These are phyloP conservation scores for Oopsacas minuta DNA, from an alignment of 37 sponge, comb jelly and placozoan genomes.

Conservation along the genomic window DNA sequence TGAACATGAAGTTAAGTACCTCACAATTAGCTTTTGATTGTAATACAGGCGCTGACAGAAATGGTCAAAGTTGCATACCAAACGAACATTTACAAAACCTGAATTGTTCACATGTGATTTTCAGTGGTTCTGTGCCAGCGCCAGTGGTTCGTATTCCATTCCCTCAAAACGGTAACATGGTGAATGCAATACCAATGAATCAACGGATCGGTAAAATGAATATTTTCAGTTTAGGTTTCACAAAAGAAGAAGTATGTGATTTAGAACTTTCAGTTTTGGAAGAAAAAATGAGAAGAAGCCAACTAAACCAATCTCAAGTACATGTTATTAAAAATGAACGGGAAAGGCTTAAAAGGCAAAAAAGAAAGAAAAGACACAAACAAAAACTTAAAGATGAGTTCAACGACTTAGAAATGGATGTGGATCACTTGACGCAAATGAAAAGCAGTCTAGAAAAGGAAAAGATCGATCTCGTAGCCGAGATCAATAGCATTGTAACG, in stretches of 20 bases:
- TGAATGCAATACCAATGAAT: neutral
- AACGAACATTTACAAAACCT: neutral
- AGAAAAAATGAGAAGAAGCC: neutral
- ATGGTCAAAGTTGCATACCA: neutral
- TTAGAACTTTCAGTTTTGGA: neutral
- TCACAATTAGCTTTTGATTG: neutral
- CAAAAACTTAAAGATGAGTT: neutral
- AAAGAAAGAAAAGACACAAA: constrained; percentile 5
- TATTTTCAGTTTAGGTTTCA: neutral
- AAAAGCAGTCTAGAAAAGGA: neutral
- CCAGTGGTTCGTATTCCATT: neutral
- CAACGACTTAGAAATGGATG: neutral
- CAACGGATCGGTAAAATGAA: neutral
- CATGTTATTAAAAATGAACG: neutral
- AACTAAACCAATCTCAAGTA: neutral
- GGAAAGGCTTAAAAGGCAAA: neutral
- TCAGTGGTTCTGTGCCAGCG: neutral
- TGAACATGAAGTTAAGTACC: neutral
- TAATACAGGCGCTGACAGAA: neutral
- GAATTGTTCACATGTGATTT: neutral
- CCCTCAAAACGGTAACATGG: neutral
- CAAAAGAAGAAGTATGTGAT: neutral
- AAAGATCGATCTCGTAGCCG: neutral
- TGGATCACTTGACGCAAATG: neutral
- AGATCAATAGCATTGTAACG: neutral